Evolutionary conservation across 2,113 vertebrate species (phyloP).

Genomic region (Nyctibius bracteatus): DNA sequence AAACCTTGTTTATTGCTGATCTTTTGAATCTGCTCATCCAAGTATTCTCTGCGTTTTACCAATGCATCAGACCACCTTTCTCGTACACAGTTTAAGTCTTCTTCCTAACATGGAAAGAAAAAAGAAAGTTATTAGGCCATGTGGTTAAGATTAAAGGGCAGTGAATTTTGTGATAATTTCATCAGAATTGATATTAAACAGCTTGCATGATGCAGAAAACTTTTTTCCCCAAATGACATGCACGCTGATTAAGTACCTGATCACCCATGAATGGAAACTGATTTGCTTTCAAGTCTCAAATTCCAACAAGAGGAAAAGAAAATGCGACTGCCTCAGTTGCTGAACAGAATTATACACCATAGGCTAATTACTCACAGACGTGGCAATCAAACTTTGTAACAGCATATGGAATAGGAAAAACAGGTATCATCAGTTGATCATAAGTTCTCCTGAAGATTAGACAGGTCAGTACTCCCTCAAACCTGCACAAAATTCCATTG

Average conservation of each 20-base stretch:
- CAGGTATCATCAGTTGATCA: neutral
- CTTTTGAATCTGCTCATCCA: constrained; percentile 97
- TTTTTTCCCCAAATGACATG: neutral
- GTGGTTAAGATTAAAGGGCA: neutral
- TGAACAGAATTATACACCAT: neutral
- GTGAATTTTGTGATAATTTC: neutral
- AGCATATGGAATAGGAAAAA: neutral
- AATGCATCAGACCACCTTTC: constrained; percentile 95
- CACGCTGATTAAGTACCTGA: constrained; percentile 38
- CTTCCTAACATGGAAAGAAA: constrained; percentile 77
- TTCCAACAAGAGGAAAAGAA: constrained; percentile 45
- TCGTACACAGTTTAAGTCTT: constrained; percentile 93
- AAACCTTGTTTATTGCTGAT: constrained; percentile 94
- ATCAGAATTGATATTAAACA: constrained; percentile 48
- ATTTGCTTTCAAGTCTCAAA: constrained; percentile 3
- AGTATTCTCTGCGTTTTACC: constrained; percentile 92
- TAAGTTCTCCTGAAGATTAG: constrained; percentile 34
- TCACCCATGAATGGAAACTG: constrained; percentile 24
- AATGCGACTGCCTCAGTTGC: neutral
- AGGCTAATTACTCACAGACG: neutral
- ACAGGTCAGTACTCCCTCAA: constrained; percentile 1
- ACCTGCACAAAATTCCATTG: constrained; percentile 37
- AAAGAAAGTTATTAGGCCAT: neutral
- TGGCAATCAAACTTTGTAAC: constrained; percentile 2
- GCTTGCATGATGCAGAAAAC: constrained; percentile 33